Percentiles rank a stretch among this genome's conserved stretches.
Evolutionary conservation across 2,888 invertebrate genomes (phyloP).

Genomic region (Dolichopus griseipennis): DNA sequence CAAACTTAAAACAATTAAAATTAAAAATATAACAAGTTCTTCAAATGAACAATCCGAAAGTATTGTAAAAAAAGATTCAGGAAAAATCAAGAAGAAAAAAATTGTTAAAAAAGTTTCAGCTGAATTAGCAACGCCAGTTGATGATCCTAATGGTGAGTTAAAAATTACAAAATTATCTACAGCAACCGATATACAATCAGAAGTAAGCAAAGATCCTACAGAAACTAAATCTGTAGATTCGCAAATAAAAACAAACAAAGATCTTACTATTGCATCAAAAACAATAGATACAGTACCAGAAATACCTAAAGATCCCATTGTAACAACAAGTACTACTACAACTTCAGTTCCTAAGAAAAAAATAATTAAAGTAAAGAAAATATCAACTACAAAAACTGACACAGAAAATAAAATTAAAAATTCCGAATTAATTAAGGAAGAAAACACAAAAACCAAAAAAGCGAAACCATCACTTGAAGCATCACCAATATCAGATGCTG

Average conservation of each 20-base stretch:
- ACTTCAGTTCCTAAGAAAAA: not conserved
- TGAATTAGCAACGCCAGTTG: not conserved
- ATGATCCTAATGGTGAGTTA: not conserved
- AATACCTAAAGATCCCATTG: too few species aligned
- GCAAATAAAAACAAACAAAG: too few species aligned
- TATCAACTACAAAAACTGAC: not conserved
- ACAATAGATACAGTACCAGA: not conserved
- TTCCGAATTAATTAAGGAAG: not conserved
- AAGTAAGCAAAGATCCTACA: not conserved
- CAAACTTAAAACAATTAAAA: not conserved
- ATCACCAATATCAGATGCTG: not conserved
- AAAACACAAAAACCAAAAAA: not conserved
- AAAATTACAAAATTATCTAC: not conserved
- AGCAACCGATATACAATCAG: not conserved
- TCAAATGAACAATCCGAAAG: not conserved
- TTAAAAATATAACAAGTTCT: not conserved
- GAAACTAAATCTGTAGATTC: too few species aligned
- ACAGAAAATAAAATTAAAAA: not conserved
- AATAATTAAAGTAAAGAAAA: not conserved
- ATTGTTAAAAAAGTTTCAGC: not conserved
- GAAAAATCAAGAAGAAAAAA: not conserved
- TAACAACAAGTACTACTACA: not conserved
- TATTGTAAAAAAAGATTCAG: not conserved
- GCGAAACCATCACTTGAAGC: not conserved
- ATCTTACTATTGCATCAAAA: not conserved